A percentile compares a stretch with the other conserved stretches of the same genome.
Evolutionary conservation across 2,888 invertebrate species (phyloP).

Genomic region (Thymelicus lineola): DNA sequence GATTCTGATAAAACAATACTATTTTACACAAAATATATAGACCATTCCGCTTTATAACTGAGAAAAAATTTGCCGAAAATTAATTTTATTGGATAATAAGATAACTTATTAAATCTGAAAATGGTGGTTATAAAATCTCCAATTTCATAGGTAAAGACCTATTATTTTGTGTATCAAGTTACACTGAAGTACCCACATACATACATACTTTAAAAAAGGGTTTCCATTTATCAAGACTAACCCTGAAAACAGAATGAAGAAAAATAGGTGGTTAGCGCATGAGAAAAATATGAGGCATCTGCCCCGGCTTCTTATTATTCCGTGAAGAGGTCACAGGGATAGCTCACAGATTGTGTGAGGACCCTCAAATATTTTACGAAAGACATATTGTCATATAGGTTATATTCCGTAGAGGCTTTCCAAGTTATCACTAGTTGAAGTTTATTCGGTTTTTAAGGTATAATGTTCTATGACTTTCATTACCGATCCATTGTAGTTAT

Average conservation of each 20-base stretch:
- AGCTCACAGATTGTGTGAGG: slow-evolving; percentile 41
- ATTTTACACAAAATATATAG: no score
- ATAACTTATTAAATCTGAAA: no score
- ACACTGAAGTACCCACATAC: neutral
- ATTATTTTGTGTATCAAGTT: neutral
- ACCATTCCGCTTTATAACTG: no score
- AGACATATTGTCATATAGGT: slow-evolving; percentile 38
- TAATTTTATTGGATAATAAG: no score
- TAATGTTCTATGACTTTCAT: no score
- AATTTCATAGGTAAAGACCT: no score
- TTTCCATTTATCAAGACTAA: slow-evolving; percentile 14
- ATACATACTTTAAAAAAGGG: slow-evolving; percentile 1
- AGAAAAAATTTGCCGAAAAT: no score
- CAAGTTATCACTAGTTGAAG: no score
- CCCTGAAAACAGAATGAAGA: slow-evolving; percentile 24
- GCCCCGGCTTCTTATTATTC: slow-evolving; percentile 43
- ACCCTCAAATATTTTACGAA: slow-evolving; percentile 43
- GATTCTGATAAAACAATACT: no score
- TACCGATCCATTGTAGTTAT: no score
- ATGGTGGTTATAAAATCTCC: no score
- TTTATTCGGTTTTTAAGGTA: neutral
- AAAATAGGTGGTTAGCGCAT: slow-evolving; percentile 26
- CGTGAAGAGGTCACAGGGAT: slow-evolving; percentile 38
- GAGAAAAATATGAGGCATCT: slow-evolving; percentile 40
- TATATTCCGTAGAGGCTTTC: slow-evolving; percentile 15